A percentile compares a stretch with the other conserved stretches of the same genome.
These are phyloP conservation scores for Physeter macrocephalus DNA, from an alignment of 2,113 vertebrate species.

Conservation along the genomic window DNA sequence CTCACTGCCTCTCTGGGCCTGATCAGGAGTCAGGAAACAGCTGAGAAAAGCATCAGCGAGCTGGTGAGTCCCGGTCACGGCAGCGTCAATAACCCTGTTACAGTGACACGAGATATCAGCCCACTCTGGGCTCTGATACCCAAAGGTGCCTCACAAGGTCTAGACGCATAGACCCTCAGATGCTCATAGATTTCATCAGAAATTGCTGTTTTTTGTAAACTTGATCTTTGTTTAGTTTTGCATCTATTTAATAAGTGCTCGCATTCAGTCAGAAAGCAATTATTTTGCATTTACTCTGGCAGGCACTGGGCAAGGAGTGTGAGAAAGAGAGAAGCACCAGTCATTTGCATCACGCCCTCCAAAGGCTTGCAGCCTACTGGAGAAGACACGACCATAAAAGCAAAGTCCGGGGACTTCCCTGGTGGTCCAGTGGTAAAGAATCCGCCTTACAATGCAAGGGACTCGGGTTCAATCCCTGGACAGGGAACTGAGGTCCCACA, in stretches of 20 bases:
- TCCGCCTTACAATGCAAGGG: too few relatives aligned
- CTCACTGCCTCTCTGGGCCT: not conserved
- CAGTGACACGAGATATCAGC: rapidly evolving
- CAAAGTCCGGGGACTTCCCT: not conserved
- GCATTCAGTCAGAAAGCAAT: not conserved
- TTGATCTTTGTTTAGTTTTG: not conserved
- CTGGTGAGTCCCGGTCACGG: rapidly evolving
- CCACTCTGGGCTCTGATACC: not conserved
- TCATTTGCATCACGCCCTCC: not conserved
- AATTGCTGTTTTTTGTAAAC: not conserved
- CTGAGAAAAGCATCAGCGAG: not conserved
- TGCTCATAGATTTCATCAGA: not conserved
- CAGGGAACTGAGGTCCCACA: too few relatives aligned
- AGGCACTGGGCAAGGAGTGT: not conserved
- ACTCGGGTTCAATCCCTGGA: too few relatives aligned
- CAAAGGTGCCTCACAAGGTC: too few relatives aligned
- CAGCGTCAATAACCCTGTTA: too few relatives aligned
- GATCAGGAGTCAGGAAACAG: not conserved
- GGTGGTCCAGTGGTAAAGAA: too few relatives aligned
- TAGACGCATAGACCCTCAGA: not conserved
- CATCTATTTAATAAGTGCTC: not conserved
- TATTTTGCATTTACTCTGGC: not conserved
- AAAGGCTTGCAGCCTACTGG: not conserved
- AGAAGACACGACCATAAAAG: not conserved
- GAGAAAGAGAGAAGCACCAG: not conserved